A percentile compares a stretch with the other conserved stretches of the same genome.
phyloP scores from a whole-genome alignment of 2,113 vertebrate species.

The Nyctibius bracteatus region DNA sequence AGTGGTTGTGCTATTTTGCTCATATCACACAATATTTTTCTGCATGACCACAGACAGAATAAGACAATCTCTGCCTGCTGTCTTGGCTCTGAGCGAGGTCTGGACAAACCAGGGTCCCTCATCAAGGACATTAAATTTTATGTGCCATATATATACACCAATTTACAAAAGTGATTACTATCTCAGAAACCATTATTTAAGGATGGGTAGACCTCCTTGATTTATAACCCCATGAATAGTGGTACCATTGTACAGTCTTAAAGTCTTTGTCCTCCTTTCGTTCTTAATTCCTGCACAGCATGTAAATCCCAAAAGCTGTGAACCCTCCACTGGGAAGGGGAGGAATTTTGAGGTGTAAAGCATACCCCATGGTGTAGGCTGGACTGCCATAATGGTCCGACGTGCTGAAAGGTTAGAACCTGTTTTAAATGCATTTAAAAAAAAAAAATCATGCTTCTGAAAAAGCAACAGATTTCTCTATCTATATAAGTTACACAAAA shows the following conservation, averaged over 20 bases:
- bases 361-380: neutral
- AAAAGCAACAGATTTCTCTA: neutral
- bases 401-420: neutral
- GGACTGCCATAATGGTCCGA: neutral
- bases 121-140: neutral
- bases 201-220: neutral
- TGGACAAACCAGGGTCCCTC: neutral
- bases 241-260: neutral
- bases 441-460: neutral
- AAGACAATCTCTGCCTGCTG: neutral
- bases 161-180: neutral
- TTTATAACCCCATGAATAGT: neutral
- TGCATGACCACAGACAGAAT: neutral
- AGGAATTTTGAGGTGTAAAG: neutral
- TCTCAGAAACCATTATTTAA: neutral
- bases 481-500: neutral
- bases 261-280: neutral
- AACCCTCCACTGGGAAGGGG: neutral
- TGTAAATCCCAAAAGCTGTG: neutral
- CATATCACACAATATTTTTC: neutral
- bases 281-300: neutral
- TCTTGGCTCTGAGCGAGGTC: neutral
- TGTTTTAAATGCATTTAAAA: neutral
- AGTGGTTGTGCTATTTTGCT: neutral
- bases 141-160: neutral